Conservation (phyloP, 2,888 invertebrate genomes). For the Tholera decimalis region DNA sequence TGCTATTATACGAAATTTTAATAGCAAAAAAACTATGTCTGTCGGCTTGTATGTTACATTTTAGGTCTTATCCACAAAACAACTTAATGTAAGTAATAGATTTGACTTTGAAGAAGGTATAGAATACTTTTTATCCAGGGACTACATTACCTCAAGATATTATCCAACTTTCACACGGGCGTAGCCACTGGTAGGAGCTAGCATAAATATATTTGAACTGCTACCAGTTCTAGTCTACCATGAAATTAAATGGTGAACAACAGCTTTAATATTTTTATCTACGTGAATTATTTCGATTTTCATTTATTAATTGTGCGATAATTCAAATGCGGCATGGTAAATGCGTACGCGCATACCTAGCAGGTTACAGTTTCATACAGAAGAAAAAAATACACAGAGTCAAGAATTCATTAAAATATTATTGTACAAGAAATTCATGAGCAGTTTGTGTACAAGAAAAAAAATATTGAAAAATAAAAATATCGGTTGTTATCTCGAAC, state of each 20-base stretch:
- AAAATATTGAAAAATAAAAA: background rate
- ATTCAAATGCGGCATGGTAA: slow-evolving; percentile 14
- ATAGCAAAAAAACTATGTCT: background rate
- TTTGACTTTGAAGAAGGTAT: background rate
- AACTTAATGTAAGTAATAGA: background rate
- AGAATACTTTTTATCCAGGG: background rate
- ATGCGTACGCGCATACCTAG: slow-evolving; percentile 22
- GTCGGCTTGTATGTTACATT: background rate
- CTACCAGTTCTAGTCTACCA: slow-evolving; percentile 26
- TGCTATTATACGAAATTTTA: slow-evolving; percentile 1
- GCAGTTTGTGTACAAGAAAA: background rate
- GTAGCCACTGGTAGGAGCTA: background rate
- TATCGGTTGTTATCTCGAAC: slow-evolving; percentile 40
- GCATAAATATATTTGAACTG: slow-evolving; percentile 8
- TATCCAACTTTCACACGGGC: background rate
- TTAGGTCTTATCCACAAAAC: background rate
- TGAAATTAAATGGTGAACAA: slow-evolving; percentile 41
- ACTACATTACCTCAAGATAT: background rate
- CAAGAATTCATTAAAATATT: background rate
- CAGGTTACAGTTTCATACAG: background rate
- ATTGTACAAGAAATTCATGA: slow-evolving; percentile 1
- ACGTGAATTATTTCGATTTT: slow-evolving; percentile 15
- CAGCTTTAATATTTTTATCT: slow-evolving; percentile 26
- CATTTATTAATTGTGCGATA: slow-evolving; percentile 18
- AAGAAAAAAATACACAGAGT: background rate